A percentile compares a stretch with the other conserved stretches of the same genome.
Evolutionary conservation across 2,797 vertebrate genomes (phyloP).

Genomic region (Neomorphus geoffroyi): DNA sequence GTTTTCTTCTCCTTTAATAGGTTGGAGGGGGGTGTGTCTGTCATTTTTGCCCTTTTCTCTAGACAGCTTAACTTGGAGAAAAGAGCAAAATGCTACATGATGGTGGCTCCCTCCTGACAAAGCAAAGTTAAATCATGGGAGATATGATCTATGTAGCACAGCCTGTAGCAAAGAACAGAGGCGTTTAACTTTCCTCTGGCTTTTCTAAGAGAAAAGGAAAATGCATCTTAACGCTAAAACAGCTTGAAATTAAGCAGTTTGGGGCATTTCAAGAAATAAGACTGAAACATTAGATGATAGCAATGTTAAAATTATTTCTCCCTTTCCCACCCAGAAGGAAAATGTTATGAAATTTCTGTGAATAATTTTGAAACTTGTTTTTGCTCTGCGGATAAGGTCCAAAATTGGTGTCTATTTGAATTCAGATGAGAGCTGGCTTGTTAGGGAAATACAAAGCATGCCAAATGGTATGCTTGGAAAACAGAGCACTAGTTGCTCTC

Average conservation of each 20-base stretch:
- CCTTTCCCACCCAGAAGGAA: not conserved
- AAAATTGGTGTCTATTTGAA: not conserved
- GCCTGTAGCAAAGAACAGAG: not conserved
- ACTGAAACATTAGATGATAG: not conserved
- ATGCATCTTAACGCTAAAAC: not conserved
- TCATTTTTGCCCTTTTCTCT: not conserved
- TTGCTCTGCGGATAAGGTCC: not conserved
- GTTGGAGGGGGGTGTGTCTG: not conserved
- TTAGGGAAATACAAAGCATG: not conserved
- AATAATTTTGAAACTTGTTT: conserved; percentile 34
- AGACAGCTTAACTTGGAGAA: not conserved
- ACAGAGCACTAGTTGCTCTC: not conserved
- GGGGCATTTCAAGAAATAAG: not conserved
- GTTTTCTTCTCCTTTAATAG: not conserved
- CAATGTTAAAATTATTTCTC: not conserved
- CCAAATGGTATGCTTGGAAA: not conserved
- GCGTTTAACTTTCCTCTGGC: not conserved
- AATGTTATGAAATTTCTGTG: not conserved
- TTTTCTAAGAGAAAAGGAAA: conserved; percentile 20
- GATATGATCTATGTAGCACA: not conserved
- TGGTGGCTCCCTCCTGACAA: not conserved
- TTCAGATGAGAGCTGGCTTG: not conserved
- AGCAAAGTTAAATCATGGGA: conserved; percentile 32
- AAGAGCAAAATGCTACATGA: not conserved
- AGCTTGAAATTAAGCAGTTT: conserved; percentile 30